A percentile compares a stretch with the other conserved stretches of the same genome.
Conservation (phyloP, 2,888 invertebrate species). For the Mythimna vitellina region DNA sequence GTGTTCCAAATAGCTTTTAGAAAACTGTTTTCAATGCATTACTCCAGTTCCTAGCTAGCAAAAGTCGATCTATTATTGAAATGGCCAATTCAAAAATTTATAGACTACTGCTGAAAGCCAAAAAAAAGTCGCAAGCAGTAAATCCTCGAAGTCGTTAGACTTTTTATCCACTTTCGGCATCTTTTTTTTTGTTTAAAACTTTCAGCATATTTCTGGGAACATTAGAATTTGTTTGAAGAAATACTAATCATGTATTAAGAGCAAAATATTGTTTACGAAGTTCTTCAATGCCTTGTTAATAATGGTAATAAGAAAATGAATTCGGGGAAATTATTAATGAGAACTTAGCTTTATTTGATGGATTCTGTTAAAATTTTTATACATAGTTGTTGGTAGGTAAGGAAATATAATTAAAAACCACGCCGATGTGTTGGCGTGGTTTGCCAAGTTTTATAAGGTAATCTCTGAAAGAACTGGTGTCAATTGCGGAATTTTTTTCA, state of each 20-base stretch:
- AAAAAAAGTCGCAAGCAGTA: conserved; percentile 37
- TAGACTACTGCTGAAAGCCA: conserved; percentile 24
- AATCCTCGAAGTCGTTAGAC: conserved; percentile 43
- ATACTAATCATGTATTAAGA: conserved; percentile 27
- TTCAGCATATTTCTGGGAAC: conserved; percentile 28
- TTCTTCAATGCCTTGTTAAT: conserved; percentile 18
- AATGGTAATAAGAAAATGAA: neutral
- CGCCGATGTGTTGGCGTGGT: too few species aligned
- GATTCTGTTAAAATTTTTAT: neutral
- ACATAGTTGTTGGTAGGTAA: too few species aligned
- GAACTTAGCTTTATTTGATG: neutral
- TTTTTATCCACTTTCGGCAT: conserved; percentile 24
- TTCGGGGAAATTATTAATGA: neutral
- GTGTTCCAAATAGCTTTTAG: conserved; percentile 14
- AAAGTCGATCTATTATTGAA: conserved; percentile 31
- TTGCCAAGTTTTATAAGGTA: too few species aligned
- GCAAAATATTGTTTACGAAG: conserved; percentile 15
- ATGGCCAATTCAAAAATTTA: conserved; percentile 44
- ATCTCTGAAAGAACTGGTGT: too few species aligned
- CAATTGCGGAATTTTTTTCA: too few species aligned
- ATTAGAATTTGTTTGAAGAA: conserved; percentile 11
- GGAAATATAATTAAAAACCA: too few species aligned
- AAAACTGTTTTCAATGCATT: conserved; percentile 22
- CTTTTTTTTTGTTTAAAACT: conserved; percentile 26
- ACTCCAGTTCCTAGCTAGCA: neutral